Conservation (phyloP, 2,888 invertebrate species). For the Drosophila mimetica region DNA sequence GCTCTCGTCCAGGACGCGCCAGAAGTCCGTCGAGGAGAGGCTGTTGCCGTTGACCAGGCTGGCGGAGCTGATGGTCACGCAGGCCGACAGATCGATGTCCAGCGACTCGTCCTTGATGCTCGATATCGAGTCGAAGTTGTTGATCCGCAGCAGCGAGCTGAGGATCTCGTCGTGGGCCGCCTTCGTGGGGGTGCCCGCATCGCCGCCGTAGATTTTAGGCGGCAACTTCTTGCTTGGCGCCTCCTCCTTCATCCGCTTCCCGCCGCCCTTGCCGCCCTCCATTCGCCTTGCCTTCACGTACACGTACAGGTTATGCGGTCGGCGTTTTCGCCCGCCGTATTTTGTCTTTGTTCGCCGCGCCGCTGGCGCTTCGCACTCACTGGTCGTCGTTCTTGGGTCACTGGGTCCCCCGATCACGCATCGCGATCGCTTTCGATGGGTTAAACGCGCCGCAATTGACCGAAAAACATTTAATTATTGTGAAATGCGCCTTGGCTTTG, state of each 20-base stretch:
- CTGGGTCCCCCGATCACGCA: constrained; percentile 50
- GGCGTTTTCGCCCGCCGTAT: constrained; percentile 62
- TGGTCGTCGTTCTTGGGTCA: constrained; percentile 39
- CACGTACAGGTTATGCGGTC: constrained; percentile 83
- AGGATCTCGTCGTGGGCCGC: constrained; percentile 82
- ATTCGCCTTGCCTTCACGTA: constrained; percentile 74
- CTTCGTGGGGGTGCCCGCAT: constrained; percentile 74
- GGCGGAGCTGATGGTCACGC: constrained; percentile 82
- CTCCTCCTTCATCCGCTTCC: constrained; percentile 82
- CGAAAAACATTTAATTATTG: constrained; percentile 70
- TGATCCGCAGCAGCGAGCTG: constrained; percentile 81
- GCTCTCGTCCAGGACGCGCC: constrained; percentile 83
- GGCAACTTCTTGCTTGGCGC: constrained; percentile 83
- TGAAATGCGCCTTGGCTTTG: constrained; percentile 83
- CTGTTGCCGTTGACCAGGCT: constrained; percentile 81
- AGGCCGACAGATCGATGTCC: constrained; percentile 83
- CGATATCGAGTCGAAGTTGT: constrained; percentile 83
- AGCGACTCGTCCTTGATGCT: constrained; percentile 84
- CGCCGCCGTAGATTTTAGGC: constrained; percentile 82
- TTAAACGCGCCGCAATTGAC: constrained; percentile 24
- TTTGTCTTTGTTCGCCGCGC: constrained; percentile 32
- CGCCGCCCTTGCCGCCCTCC: constrained; percentile 72
- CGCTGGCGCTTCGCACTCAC: constrained; percentile 43
- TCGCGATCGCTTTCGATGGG: constrained; percentile 50
- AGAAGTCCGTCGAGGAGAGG: constrained; percentile 83